These are phyloP conservation scores for Laupala kohalensis DNA, from an alignment of 1,140 invertebrate genomes.

Conservation along the genomic window DNA sequence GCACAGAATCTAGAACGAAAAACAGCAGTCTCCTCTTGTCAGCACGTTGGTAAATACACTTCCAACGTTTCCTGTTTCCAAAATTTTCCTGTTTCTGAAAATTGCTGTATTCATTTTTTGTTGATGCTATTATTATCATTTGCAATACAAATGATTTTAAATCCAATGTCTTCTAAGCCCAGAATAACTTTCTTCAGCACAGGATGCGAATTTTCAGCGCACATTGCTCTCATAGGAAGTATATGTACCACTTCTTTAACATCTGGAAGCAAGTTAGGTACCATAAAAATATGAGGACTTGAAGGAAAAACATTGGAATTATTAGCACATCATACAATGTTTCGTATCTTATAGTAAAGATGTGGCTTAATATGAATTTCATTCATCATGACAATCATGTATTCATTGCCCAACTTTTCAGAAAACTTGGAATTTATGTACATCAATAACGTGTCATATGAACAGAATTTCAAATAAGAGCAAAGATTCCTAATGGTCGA, in stretches of 20 bases:
- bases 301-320: background rate
- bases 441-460: background rate
- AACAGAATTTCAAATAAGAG: background rate
- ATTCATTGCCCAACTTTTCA: background rate
- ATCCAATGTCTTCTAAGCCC: background rate
- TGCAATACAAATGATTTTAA: too few relatives aligned
- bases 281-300: background rate
- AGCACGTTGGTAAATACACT: too few relatives aligned
- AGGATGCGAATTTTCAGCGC: background rate
- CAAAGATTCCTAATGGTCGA: background rate
- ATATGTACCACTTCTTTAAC: background rate
- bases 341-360: background rate
- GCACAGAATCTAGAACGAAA: too few relatives aligned
- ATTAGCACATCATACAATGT: background rate
- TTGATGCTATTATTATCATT: background rate
- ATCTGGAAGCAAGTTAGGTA: background rate
- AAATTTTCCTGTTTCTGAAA: too few relatives aligned
- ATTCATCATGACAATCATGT: background rate
- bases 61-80: too few relatives aligned
- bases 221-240: background rate
- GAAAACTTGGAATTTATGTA: background rate
- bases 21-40: too few relatives aligned
- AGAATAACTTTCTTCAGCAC: background rate
- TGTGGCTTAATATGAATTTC: background rate
- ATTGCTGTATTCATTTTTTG: background rate